Evolutionary conservation across 2,113 vertebrate genomes (phyloP).

Genomic region (Emberiza fucata): DNA sequence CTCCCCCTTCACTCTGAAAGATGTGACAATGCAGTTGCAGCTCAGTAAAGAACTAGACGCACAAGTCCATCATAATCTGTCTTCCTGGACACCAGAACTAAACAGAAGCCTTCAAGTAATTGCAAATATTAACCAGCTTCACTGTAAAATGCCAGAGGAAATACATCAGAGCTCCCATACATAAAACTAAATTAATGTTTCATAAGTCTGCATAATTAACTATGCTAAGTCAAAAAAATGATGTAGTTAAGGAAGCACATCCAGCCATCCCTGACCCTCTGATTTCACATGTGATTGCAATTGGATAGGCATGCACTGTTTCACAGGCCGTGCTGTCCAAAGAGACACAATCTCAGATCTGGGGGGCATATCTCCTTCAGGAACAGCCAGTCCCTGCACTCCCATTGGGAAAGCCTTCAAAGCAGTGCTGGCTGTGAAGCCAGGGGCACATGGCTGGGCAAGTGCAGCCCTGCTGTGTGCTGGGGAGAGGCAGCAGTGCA

Average conservation of each 20-base stretch:
- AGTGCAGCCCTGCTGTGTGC: neutral
- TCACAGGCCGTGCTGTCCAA: neutral
- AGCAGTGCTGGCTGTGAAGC: neutral
- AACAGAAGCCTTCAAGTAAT: neutral
- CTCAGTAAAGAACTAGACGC: neutral
- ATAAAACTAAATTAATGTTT: slow-evolving; percentile 30
- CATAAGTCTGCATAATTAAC: slow-evolving; percentile 1
- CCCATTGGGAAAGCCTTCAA: neutral
- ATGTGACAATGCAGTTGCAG: neutral
- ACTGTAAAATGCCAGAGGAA: slow-evolving; percentile 2
- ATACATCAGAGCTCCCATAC: neutral
- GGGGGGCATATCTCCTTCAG: neutral
- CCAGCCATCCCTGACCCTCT: neutral
- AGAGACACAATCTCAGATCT: neutral
- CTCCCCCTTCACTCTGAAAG: neutral
- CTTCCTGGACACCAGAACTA: neutral
- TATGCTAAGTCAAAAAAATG: slow-evolving; percentile 2
- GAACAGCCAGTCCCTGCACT: neutral
- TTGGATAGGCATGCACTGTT: slow-evolving; percentile 31
- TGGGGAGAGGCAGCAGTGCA: fast-evolving
- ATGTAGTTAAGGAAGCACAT: neutral
- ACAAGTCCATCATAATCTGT: neutral
- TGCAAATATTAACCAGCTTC: neutral
- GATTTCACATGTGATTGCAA: neutral
- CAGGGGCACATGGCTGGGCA: neutral